phyloP scores from a whole-genome alignment of 2,113 vertebrate genomes.

The Chionis minor region DNA sequence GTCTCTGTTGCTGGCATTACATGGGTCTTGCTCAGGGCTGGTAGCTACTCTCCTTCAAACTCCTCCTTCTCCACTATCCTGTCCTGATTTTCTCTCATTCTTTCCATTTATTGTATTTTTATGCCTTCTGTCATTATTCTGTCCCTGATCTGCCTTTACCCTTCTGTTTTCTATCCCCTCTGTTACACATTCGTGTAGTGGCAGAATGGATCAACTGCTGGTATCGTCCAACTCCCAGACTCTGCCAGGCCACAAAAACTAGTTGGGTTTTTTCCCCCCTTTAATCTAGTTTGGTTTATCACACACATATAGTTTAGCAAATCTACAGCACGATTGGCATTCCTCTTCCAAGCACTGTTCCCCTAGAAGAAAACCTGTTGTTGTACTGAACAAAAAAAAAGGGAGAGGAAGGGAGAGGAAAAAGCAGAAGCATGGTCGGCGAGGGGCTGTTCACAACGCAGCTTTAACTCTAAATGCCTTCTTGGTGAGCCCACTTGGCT shows the following conservation, averaged over 20 bases:
- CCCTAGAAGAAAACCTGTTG: too few species aligned
- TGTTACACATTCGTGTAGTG: fast-evolving
- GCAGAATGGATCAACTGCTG: background rate
- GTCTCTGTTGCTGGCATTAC: too few species aligned
- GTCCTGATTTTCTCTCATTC: background rate
- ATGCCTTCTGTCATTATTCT: background rate
- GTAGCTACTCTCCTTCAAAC: background rate
- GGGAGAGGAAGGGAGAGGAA: background rate
- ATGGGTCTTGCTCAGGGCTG: background rate
- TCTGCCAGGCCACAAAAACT: background rate
- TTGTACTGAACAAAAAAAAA: background rate
- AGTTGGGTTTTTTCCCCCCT: background rate
- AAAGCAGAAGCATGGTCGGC: background rate
- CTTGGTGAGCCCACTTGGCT: background rate
- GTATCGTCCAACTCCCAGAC: background rate
- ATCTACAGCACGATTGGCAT: background rate
- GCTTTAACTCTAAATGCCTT: background rate
- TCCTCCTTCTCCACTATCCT: background rate
- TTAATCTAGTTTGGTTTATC: background rate
- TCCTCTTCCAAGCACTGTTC: too few species aligned
- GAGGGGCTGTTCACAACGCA: background rate
- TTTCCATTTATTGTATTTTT: background rate
- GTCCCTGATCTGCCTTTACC: background rate
- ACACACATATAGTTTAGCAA: background rate
- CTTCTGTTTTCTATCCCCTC: background rate